Conservation (phyloP, 1,140 invertebrate genomes). For the Copidosoma floridanum region DNA sequence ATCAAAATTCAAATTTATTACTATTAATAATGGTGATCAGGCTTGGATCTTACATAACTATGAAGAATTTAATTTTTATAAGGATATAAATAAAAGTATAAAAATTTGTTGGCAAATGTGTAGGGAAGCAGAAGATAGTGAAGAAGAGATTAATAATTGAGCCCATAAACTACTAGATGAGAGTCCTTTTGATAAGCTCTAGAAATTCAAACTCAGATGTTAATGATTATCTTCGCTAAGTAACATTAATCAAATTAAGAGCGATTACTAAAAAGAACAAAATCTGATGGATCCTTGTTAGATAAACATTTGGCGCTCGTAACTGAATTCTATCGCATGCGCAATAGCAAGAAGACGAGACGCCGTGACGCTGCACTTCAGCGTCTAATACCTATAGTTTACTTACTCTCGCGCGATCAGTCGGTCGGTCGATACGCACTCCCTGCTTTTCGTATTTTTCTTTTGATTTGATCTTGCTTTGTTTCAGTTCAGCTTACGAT, state of each 20-base stretch:
- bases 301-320: too few species aligned
- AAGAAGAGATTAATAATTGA: background rate
- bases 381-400: too few species aligned
- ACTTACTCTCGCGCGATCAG: too few species aligned
- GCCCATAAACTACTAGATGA: background rate
- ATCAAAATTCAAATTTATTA: conserved; percentile 36
- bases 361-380: too few species aligned
- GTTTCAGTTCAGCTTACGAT: too few species aligned
- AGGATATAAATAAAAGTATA: conserved; percentile 3
- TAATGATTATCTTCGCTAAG: conserved; percentile 15
- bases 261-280: conserved; percentile 24
- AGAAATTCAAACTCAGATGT: conserved; percentile 8
- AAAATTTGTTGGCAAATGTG: conserved; percentile 14
- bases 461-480: too few species aligned
- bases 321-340: too few species aligned
- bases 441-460: too few species aligned
- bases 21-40: conserved; percentile 26
- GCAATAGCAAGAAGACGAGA: too few species aligned
- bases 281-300: conserved; percentile 23
- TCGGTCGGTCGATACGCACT: too few species aligned
- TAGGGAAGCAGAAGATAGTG: background rate
- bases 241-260: conserved; percentile 11
- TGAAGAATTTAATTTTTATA: conserved; percentile 11
- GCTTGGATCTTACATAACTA: background rate
- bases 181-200: conserved; percentile 14